phyloP scores from a whole-genome alignment of 2,113 vertebrate genomes.

The Caretta caretta region DNA sequence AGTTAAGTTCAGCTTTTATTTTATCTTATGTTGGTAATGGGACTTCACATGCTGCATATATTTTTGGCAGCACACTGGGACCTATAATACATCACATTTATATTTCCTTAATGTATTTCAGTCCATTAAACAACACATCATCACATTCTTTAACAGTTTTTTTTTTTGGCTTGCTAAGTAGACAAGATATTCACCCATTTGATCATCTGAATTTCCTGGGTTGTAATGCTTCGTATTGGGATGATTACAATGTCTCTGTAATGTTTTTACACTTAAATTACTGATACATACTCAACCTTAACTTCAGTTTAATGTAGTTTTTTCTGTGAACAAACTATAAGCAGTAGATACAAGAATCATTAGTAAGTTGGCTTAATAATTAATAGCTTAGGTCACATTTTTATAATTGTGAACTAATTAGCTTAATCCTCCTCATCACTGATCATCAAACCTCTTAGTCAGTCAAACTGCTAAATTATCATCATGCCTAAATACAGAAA shows the following conservation, averaged over 20 bases:
- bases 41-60: background rate
- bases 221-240: background rate
- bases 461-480: background rate
- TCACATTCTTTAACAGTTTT: background rate
- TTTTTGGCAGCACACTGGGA: background rate
- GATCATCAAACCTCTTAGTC: background rate
- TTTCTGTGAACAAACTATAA: background rate
- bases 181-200: background rate
- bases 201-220: background rate
- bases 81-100: background rate
- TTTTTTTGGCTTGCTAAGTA: background rate
- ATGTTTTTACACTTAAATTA: background rate
- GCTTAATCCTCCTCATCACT: background rate
- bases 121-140: background rate
- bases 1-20: background rate
- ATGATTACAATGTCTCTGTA: background rate
- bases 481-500: background rate
- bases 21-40: background rate
- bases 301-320: background rate
- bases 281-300: background rate
- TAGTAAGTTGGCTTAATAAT: background rate
- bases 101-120: background rate
- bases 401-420: background rate
- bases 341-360: fast-evolving
- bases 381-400: background rate